Base-by-base conservation (phyloP, 2,113 vertebrate species). In the Plestiodon gilberti region DNA sequence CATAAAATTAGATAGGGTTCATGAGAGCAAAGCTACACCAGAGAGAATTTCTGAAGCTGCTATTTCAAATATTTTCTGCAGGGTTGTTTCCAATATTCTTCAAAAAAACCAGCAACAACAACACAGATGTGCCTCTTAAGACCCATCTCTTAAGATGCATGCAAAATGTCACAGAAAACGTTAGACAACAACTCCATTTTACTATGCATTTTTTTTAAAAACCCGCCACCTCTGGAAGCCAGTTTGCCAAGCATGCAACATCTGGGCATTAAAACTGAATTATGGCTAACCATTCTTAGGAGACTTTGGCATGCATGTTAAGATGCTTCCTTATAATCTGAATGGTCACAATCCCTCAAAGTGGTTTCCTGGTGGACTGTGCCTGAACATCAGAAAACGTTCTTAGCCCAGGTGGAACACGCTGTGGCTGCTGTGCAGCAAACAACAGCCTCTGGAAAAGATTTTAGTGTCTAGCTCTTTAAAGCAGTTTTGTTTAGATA, bases 401-500 rank as follows among this genome's bases (percentile, higher is more conserved):
- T 25, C 69, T 67, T 69, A 82, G 61, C 69, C 22, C 14, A 69
- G 28, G 33, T 61, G 48, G 38, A 59, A 81, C 71, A 67, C 35
- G 30, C 71, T 59, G n/a, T n/a, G n/a, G n/a, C n/a, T n/a, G 52
- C 52, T 22, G 73, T 73, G 35, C 59, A 80, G 33, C 59, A 75
- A 65, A 6, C 83, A 84, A 33, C 28, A 15, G 22, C 76, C 52
- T 79, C 85, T 79, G 61, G 81, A 84, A 89, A 62, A 15, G 76
- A 89, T 64, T 80, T 84, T 48, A 23, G 38, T 71, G 83, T 83
- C 40, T 85, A 67, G 0, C 86, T 84, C 43, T 75, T 74, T 62
- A 43, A 89, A 82, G 59, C 69, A 75, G 77, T 62, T 84, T 57
- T 89, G 69, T 79, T 89, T 81, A 75, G n/a, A 77, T 84, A 20